Conservation (phyloP, 2,113 vertebrate genomes). For the Bungarus multicinctus region DNA sequence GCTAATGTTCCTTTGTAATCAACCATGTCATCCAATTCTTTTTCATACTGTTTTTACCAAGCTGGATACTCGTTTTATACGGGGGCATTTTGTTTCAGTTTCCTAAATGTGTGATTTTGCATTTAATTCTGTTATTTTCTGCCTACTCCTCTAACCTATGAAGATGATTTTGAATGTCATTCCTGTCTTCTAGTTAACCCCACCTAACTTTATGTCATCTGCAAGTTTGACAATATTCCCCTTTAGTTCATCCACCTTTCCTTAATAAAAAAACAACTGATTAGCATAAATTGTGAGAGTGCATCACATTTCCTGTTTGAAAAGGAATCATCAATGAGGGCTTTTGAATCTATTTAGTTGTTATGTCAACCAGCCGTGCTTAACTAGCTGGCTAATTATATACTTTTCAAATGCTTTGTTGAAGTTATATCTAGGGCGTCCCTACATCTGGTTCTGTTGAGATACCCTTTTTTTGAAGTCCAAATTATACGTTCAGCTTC, state of each 20-base stretch:
- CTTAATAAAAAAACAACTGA: background rate
- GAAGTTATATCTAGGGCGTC: background rate
- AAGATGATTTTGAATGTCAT: background rate
- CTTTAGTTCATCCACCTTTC: background rate
- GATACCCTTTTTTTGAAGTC: background rate
- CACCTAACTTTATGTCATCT: background rate
- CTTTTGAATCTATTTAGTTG: background rate
- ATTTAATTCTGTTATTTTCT: background rate
- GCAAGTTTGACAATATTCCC: background rate
- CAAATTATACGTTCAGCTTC: background rate
- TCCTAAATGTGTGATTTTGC: background rate
- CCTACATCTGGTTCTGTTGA: background rate
- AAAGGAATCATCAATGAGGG: background rate
- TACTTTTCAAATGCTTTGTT: background rate
- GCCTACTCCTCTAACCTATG: background rate
- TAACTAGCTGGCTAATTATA: background rate
- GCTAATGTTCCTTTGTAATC: background rate
- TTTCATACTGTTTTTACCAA: background rate
- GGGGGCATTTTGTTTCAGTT: background rate
- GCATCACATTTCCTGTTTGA: background rate
- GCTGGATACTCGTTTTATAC: background rate
- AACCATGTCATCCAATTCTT: background rate
- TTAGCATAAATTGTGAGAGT: background rate
- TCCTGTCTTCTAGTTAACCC: background rate
- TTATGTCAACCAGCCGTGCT: background rate